phyloP scores from a whole-genome alignment of 2,888 invertebrate genomes.

The Drosophila ustulata region DNA sequence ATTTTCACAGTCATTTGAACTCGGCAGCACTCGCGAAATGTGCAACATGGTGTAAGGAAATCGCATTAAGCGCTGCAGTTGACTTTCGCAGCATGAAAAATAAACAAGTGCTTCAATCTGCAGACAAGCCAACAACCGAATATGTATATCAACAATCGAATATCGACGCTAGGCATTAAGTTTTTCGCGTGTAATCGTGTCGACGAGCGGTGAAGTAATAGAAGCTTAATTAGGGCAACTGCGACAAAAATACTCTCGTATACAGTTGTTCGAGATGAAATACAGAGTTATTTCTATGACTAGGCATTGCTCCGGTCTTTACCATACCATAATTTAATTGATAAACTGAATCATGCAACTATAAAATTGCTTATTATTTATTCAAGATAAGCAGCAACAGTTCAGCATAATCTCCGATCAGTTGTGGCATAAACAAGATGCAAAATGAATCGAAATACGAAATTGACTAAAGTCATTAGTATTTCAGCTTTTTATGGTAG shows the following conservation, averaged over 20 bases:
- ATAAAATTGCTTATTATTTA: too few species aligned
- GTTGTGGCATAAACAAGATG: background rate
- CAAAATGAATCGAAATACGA: background rate
- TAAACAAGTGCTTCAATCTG: conserved; percentile 32
- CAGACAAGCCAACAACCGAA: conserved; percentile 19
- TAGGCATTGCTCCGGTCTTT: too few species aligned
- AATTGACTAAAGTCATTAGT: background rate
- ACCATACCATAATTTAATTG: too few species aligned
- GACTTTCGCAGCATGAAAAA: conserved; percentile 40
- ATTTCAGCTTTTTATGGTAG: background rate
- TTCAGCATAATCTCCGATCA: background rate
- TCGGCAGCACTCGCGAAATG: conserved; percentile 71
- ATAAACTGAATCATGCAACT: too few species aligned
- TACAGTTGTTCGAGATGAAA: too few species aligned
- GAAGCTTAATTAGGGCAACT: background rate
- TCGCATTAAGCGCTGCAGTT: conserved; percentile 72
- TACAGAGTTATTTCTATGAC: too few species aligned
- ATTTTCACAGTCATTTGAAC: conserved; percentile 77
- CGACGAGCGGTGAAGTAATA: background rate
- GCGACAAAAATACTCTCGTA: background rate
- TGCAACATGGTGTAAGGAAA: conserved; percentile 72
- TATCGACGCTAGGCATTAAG: background rate
- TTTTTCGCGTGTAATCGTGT: background rate
- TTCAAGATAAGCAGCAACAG: too few species aligned
- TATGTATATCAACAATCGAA: conserved; percentile 4